Conservation (phyloP, 2,113 vertebrate genomes). For the Notothenia coriiceps region DNA sequence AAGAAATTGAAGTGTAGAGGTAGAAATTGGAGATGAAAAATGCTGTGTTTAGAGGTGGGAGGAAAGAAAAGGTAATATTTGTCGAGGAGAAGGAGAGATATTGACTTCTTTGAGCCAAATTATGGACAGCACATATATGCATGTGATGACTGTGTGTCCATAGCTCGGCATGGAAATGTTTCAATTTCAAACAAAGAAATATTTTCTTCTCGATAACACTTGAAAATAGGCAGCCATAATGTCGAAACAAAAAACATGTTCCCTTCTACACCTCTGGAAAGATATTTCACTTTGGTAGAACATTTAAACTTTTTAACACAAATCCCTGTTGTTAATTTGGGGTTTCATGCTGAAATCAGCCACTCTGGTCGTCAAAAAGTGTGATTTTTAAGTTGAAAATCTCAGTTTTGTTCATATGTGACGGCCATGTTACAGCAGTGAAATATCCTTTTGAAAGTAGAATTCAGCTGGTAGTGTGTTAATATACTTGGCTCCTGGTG, state of each 20-base stretch:
- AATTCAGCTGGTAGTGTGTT: constrained; percentile 4
- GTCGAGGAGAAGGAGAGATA: background rate
- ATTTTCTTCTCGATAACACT: background rate
- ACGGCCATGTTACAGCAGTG: background rate
- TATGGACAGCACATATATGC: background rate
- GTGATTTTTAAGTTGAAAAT: background rate
- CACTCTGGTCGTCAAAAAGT: background rate
- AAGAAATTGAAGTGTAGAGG: constrained; percentile 63
- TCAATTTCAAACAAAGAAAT: background rate
- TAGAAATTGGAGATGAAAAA: constrained; percentile 66
- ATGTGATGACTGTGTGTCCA: background rate
- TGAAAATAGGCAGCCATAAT: constrained; percentile 41
- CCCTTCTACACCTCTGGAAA: constrained; percentile 41
- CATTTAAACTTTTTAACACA: constrained; percentile 17
- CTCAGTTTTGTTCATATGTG: background rate
- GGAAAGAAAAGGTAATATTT: constrained; percentile 12
- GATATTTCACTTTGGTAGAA: constrained; percentile 60
- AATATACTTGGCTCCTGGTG: constrained; percentile 3
- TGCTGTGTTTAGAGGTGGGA: constrained; percentile 21
- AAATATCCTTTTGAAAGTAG: background rate
- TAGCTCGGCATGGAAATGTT: background rate
- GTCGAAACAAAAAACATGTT: background rate
- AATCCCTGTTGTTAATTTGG: too few relatives aligned
- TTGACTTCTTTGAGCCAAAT: background rate
- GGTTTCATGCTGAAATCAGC: background rate